Conservation (phyloP, 2,797 vertebrate species). For the Lateolabrax maculatus region DNA sequence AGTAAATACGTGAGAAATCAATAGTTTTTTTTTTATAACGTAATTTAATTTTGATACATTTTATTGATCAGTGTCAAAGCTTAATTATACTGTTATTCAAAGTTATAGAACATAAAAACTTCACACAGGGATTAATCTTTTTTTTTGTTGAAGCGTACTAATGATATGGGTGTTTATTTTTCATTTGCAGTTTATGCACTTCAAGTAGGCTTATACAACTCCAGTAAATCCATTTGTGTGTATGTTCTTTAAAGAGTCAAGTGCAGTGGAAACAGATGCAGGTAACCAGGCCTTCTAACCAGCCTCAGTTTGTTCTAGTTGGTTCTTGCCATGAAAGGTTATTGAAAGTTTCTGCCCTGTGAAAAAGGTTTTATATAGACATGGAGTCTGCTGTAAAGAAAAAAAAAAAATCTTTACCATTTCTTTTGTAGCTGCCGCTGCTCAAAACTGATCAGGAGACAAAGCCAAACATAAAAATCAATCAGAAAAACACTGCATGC, state of each 20-base stretch:
- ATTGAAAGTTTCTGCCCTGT: background rate
- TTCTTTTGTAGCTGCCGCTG: conserved; percentile 31
- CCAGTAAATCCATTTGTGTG: background rate
- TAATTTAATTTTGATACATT: conserved; percentile 28
- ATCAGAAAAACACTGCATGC: conserved; percentile 34
- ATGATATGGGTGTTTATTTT: background rate
- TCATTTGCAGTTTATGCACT: background rate
- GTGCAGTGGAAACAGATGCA: background rate
- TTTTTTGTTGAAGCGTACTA: background rate
- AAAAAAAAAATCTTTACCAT: conserved; percentile 12
- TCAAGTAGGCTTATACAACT: background rate
- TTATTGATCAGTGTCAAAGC: conserved; percentile 21
- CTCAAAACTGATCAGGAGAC: conserved; percentile 59
- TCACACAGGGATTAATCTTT: background rate
- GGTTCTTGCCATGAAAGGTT: background rate
- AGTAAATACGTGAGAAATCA: background rate
- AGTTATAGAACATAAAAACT: background rate
- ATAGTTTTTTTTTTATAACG: conserved; percentile 1
- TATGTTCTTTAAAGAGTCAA: background rate
- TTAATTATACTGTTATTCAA: conserved; percentile 24
- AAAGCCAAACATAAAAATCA: conserved; percentile 65
- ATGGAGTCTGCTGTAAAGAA: conserved; percentile 7
- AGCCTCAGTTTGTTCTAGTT: background rate
- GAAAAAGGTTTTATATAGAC: background rate
- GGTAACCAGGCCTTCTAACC: background rate